Percentiles rank a stretch among this genome's conserved stretches.
These are phyloP conservation scores for Drosophila trichaetosa DNA, from an alignment of 2,888 invertebrate genomes.

Conservation along the genomic window DNA sequence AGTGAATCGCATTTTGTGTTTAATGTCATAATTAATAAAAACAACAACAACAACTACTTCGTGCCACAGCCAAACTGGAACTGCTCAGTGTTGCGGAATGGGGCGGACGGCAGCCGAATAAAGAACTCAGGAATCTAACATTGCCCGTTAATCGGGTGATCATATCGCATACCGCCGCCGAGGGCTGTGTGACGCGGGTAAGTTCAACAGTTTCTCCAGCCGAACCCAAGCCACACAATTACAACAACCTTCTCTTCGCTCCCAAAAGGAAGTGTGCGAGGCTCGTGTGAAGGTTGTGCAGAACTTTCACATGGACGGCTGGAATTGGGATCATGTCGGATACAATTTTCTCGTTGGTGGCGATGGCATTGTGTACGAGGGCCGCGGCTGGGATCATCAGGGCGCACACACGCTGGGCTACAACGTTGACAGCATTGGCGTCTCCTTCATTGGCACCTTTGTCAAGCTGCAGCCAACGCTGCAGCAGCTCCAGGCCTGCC, in stretches of 20 bases:
- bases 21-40: slow-evolving; percentile 28
- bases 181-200: slow-evolving; percentile 87
- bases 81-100: slow-evolving; percentile 88
- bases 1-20: slow-evolving; percentile 35
- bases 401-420: slow-evolving; percentile 91
- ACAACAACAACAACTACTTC: slow-evolving; percentile 21
- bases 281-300: slow-evolving; percentile 86
- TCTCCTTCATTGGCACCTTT: slow-evolving; percentile 91
- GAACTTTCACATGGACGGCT: slow-evolving; percentile 88
- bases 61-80: slow-evolving; percentile 82
- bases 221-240: neutral
- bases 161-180: slow-evolving; percentile 89
- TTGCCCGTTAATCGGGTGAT: slow-evolving; percentile 87
- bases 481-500: slow-evolving; percentile 87
- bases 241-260: neutral
- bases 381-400: slow-evolving; percentile 90
- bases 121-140: slow-evolving; percentile 85
- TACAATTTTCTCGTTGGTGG: slow-evolving; percentile 93
- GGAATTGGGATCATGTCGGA: slow-evolving; percentile 88
- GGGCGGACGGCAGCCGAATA: slow-evolving; percentile 88
- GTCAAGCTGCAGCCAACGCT: slow-evolving; percentile 86
- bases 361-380: slow-evolving; percentile 90
- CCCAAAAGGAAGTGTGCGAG: slow-evolving; percentile 86
- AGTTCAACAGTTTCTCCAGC: slow-evolving; percentile 21
- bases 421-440: slow-evolving; percentile 88